Percentiles rank a stretch among this genome's conserved stretches.
phyloP scores from a whole-genome alignment of 2,113 vertebrate genomes.

The Sprattus sprattus region DNA sequence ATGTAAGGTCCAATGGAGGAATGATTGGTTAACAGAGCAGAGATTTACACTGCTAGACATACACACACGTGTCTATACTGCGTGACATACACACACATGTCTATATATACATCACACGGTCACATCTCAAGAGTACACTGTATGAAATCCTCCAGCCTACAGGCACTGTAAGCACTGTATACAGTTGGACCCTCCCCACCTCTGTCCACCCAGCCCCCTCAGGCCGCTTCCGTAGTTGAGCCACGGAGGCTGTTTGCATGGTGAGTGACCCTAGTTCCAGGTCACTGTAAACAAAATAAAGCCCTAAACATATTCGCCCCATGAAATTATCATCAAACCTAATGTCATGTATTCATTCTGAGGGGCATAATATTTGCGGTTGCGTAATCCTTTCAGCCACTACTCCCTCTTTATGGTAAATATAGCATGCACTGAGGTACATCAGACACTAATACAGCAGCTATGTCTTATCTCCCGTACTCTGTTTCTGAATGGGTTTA shows the following conservation, averaged over 20 bases:
- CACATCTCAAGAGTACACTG: not conserved
- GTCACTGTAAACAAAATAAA: not conserved
- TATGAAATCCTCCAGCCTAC: not conserved
- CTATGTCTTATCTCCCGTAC: not conserved
- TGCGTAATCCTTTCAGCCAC: not conserved
- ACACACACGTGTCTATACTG: not conserved
- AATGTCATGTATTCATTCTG: not conserved
- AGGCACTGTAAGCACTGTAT: not conserved
- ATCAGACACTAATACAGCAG: not conserved
- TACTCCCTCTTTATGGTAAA: not conserved
- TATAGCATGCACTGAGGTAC: not conserved
- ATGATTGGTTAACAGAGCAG: not conserved
- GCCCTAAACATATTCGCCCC: not conserved
- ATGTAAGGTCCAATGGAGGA: not conserved
- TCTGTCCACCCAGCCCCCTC: not conserved
- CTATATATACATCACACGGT: not conserved
- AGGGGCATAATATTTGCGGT: not conserved
- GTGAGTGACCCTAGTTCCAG: not conserved
- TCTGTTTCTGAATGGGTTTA: not conserved
- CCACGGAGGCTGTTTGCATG: no score
- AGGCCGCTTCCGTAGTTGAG: not conserved
- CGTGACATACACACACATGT: not conserved
- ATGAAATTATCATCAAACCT: not conserved
- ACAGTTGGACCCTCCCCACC: not conserved
- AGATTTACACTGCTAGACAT: not conserved